Percentiles rank a stretch among this genome's conserved stretches.
Evolutionary conservation across 2,888 invertebrate genomes (phyloP).

Genomic region (Drosophila nr. perissopoda): DNA sequence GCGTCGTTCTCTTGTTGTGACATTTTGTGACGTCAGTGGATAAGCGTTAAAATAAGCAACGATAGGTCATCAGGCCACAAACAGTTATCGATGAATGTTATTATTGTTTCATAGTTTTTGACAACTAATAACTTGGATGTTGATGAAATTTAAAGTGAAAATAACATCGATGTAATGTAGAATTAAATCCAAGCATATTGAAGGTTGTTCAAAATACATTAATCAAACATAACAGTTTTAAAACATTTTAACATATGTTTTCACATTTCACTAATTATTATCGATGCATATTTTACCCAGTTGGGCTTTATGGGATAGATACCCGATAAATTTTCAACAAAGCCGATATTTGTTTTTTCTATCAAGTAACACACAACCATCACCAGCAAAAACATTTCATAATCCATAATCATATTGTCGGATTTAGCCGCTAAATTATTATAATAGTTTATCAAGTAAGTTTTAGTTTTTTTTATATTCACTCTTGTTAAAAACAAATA

Average conservation of each 20-base stretch:
- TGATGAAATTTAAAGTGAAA: background rate
- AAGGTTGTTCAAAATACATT: background rate
- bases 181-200: background rate
- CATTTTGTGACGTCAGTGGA: constrained; percentile 10
- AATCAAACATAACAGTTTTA: background rate
- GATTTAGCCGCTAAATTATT: constrained; percentile 19
- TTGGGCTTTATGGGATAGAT: background rate
- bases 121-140: background rate
- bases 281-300: constrained; percentile 31
- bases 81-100: constrained; percentile 19
- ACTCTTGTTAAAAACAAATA: constrained; percentile 23
- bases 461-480: constrained; percentile 9
- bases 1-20: background rate
- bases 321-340: constrained; percentile 15
- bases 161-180: background rate
- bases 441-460: constrained; percentile 40
- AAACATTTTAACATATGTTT: background rate
- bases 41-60: background rate
- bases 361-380: constrained; percentile 12
- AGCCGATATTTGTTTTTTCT: constrained; percentile 7
- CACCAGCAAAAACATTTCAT: constrained; percentile 21
- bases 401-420: constrained; percentile 11
- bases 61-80: constrained; percentile 1
- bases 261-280: background rate
- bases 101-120: background rate